A percentile compares a stretch with the other conserved stretches of the same genome.
These are phyloP conservation scores for Anas bernieri DNA, from an alignment of 2,797 vertebrate species.

Conservation along the genomic window DNA sequence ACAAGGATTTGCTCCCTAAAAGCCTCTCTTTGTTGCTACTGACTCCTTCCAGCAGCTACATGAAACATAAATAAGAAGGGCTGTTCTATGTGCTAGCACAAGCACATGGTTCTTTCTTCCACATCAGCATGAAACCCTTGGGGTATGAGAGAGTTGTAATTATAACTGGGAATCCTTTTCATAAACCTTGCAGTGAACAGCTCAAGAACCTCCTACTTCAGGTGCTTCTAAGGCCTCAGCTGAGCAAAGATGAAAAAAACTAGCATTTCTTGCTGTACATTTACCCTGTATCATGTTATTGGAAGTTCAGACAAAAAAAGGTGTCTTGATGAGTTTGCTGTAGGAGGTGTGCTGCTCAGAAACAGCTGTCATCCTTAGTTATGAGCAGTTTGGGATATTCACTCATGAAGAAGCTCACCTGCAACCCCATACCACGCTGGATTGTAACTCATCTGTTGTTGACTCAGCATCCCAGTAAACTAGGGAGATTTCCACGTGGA, in stretches of 20 bases:
- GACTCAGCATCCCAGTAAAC: neutral
- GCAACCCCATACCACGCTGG: neutral
- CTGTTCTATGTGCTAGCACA: neutral
- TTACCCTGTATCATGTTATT: neutral
- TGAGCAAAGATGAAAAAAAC: neutral
- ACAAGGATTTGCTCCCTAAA: neutral
- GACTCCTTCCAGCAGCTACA: neutral
- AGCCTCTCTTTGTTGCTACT: neutral
- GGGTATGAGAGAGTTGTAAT: accelerated
- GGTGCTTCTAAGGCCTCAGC: neutral
- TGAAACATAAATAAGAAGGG: neutral
- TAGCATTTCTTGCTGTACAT: neutral
- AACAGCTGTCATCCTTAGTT: neutral
- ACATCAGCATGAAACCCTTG: neutral
- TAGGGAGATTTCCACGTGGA: neutral
- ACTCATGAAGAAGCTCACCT: neutral
- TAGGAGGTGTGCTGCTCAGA: neutral
- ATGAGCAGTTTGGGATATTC: neutral
- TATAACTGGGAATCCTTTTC: neutral
- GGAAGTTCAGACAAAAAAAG: neutral
- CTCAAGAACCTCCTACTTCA: neutral
- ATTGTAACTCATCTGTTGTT: neutral
- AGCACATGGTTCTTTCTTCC: neutral
- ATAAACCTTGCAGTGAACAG: neutral
- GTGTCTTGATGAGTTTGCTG: neutral